These are phyloP conservation scores for Nysson spinosus DNA, from an alignment of 2,888 invertebrate species.

Conservation along the genomic window DNA sequence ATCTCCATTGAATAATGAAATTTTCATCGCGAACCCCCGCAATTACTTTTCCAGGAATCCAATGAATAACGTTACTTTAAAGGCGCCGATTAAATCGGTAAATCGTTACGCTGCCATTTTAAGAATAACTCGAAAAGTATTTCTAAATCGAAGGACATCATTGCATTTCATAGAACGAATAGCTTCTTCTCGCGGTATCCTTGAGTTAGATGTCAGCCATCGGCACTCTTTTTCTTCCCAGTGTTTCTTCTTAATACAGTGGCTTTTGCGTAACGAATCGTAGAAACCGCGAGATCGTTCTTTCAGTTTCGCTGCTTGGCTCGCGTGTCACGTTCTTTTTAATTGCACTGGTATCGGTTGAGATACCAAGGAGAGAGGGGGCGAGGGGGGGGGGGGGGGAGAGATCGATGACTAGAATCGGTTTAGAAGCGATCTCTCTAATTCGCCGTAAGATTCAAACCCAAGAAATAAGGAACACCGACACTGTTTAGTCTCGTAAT, in stretches of 20 bases:
- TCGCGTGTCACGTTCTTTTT: slow-evolving; percentile 57
- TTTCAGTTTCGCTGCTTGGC: slow-evolving; percentile 38
- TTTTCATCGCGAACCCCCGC: too few species aligned
- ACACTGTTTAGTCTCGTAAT: too few species aligned
- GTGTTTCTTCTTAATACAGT: slow-evolving; percentile 20
- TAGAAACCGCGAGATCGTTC: slow-evolving; percentile 34
- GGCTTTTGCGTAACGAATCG: slow-evolving; percentile 54
- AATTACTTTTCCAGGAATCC: too few species aligned
- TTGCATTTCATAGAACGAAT: slow-evolving; percentile 71
- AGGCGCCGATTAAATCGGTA: too few species aligned
- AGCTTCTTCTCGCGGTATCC: slow-evolving; percentile 66
- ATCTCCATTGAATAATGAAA: too few species aligned
- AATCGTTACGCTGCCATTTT: too few species aligned
- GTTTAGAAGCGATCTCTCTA: slow-evolving; percentile 17
- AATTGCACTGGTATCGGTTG: slow-evolving; percentile 49
- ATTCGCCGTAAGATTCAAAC: slow-evolving; percentile 6
- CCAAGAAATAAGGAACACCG: too few species aligned
- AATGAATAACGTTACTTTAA: too few species aligned
- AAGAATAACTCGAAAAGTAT: slow-evolving; percentile 61
- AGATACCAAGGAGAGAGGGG: slow-evolving; percentile 5
- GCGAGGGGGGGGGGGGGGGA: slow-evolving; percentile 2
- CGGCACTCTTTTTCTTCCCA: slow-evolving; percentile 13
- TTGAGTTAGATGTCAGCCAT: slow-evolving; percentile 73
- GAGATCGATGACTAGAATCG: slow-evolving; percentile 24
- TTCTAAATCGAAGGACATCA: slow-evolving; percentile 67